These are phyloP conservation scores for Psittacula derbiana DNA, from an alignment of 2,797 vertebrate species.

Conservation along the genomic window DNA sequence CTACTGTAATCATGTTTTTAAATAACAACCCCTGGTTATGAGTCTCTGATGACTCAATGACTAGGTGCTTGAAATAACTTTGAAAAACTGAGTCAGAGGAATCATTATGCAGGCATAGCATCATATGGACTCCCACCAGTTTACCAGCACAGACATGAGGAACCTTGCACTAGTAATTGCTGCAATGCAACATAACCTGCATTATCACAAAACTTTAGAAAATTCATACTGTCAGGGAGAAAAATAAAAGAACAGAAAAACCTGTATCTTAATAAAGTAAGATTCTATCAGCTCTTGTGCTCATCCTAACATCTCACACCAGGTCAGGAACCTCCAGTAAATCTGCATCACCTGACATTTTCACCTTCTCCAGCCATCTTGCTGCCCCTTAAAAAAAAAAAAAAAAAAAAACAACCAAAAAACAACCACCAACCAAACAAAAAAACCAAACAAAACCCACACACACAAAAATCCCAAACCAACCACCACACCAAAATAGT, in stretches of 20 bases:
- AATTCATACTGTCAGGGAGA: not conserved
- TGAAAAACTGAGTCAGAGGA: constrained; percentile 68
- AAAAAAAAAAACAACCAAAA: not conserved
- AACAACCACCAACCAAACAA: too few species aligned
- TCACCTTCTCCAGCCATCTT: not conserved
- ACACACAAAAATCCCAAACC: not conserved
- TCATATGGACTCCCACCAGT: not conserved
- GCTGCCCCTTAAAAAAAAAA: not conserved
- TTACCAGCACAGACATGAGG: not conserved
- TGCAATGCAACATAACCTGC: not conserved
- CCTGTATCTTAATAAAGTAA: not conserved
- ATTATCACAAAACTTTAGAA: not conserved
- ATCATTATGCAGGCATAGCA: constrained; percentile 9
- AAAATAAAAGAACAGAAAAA: not conserved
- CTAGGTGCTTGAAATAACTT: constrained; percentile 63
- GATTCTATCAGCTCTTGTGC: not conserved
- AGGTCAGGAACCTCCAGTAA: not conserved
- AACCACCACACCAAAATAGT: not conserved
- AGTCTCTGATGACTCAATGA: constrained; percentile 33
- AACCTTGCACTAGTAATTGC: not conserved
- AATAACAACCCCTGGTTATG: constrained; percentile 34
- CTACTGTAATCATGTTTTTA: constrained; percentile 27
- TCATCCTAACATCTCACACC: not conserved
- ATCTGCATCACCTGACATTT: not conserved
- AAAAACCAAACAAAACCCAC: not conserved